Percentiles rank a stretch among this genome's conserved stretches.
Conservation (phyloP, 2,797 vertebrate genomes). For the Phalanger gymnotis region DNA sequence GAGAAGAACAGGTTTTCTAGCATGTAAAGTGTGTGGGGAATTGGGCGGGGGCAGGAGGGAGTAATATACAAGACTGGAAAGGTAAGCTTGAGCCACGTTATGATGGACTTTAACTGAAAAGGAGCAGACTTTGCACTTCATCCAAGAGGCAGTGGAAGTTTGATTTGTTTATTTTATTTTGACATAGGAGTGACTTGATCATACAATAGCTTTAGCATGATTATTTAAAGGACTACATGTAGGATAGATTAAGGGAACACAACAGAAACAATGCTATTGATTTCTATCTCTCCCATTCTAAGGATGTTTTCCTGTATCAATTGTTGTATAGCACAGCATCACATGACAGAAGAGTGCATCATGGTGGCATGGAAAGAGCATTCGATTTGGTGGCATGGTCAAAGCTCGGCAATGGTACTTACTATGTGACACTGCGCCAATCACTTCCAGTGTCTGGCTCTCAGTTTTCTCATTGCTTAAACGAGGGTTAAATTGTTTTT, state of each 20-base stretch:
- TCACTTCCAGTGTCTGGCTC: background rate
- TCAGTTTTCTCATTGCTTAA: background rate
- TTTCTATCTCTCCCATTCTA: background rate
- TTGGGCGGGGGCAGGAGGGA: too few relatives aligned
- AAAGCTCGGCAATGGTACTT: too few relatives aligned
- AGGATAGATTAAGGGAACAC: background rate
- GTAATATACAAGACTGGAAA: background rate
- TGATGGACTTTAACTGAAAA: background rate
- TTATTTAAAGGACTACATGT: background rate
- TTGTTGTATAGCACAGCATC: background rate
- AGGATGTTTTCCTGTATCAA: background rate
- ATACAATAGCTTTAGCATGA: background rate
- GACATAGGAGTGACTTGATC: background rate
- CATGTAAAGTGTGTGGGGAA: background rate
- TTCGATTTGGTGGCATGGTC: background rate
- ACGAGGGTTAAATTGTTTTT: background rate
- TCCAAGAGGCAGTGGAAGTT: background rate
- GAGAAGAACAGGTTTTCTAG: background rate
- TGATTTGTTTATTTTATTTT: background rate
- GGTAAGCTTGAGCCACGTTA: background rate
- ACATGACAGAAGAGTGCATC: background rate
- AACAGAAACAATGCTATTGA: background rate
- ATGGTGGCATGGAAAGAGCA: background rate
- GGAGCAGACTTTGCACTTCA: background rate
- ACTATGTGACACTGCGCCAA: background rate